Conservation (phyloP, 2,113 vertebrate genomes). For the Coreoperca whiteheadi region DNA sequence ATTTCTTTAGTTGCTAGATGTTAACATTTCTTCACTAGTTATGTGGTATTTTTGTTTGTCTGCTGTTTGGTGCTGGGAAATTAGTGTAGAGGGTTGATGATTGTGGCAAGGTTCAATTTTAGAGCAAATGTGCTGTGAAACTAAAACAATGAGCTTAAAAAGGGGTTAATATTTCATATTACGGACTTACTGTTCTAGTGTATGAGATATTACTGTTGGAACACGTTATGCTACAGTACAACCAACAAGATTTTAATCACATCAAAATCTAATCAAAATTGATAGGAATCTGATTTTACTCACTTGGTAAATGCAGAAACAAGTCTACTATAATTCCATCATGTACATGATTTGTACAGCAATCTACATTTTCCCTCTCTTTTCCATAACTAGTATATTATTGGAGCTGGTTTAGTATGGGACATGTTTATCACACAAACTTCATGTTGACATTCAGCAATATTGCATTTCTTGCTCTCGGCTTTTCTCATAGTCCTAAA, state of each 20-base stretch:
- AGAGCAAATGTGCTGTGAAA: neutral
- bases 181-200: neutral
- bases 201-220: neutral
- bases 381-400: neutral
- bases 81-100: neutral
- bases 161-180: neutral
- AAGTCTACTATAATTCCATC: neutral
- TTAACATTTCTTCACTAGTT: neutral
- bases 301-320: neutral
- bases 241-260: neutral
- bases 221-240: neutral
- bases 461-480: conserved; percentile 33
- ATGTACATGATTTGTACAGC: neutral
- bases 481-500: conserved; percentile 51
- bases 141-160: conserved; percentile 11
- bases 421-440: conserved; percentile 37
- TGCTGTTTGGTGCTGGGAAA: neutral
- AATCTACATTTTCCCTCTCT: neutral
- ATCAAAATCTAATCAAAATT: neutral
- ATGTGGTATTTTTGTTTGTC: neutral
- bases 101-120: neutral
- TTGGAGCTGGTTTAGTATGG: conserved; percentile 11
- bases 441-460: conserved; percentile 27
- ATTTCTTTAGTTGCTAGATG: neutral
- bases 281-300: neutral